Percentiles rank a stretch among this genome's conserved stretches.
Evolutionary conservation across 35 echinoderm and acorn worm genomes (phyloP).

Genomic region (Diadema setosum): DNA sequence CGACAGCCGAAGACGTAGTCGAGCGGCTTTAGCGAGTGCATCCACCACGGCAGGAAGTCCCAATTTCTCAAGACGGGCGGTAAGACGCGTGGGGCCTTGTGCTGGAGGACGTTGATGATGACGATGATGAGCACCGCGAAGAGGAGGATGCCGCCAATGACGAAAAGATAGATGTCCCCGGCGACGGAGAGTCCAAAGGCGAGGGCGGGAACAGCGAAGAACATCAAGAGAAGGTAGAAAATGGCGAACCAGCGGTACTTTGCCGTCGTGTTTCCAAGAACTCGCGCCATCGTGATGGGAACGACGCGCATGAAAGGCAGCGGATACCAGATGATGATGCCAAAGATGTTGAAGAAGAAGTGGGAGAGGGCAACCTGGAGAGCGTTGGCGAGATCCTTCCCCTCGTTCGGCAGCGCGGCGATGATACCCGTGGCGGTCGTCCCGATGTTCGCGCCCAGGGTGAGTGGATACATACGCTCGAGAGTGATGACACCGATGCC

Average conservation of each 20-base stretch:
- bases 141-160: slow-evolving; percentile 35
- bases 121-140: slow-evolving; percentile 41
- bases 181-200: slow-evolving; percentile 76
- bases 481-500: slow-evolving; percentile 86
- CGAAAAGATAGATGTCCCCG: slow-evolving; percentile 37
- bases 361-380: slow-evolving; percentile 94
- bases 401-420: slow-evolving; percentile 72
- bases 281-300: slow-evolving; percentile 62
- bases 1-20: slow-evolving; percentile 38
- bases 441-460: slow-evolving; percentile 91
- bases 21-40: slow-evolving; percentile 70
- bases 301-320: slow-evolving; percentile 79
- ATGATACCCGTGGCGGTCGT: slow-evolving; percentile 92
- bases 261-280: slow-evolving; percentile 86
- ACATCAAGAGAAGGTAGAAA: slow-evolving; percentile 67
- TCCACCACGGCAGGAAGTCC: slow-evolving; percentile 64
- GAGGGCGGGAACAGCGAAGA: slow-evolving; percentile 58
- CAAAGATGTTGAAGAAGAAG: slow-evolving; percentile 92
- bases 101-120: slow-evolving; percentile 76
- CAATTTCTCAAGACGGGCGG: slow-evolving; percentile 49
- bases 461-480: slow-evolving; percentile 92
- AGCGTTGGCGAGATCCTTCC: slow-evolving; percentile 50
- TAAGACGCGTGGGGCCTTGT: slow-evolving; percentile 41
- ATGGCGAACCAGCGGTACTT: slow-evolving; percentile 92
- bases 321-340: slow-evolving; percentile 91